Evolutionary conservation across 2,113 vertebrate species (phyloP).

Genomic region (Pavo muticus): DNA sequence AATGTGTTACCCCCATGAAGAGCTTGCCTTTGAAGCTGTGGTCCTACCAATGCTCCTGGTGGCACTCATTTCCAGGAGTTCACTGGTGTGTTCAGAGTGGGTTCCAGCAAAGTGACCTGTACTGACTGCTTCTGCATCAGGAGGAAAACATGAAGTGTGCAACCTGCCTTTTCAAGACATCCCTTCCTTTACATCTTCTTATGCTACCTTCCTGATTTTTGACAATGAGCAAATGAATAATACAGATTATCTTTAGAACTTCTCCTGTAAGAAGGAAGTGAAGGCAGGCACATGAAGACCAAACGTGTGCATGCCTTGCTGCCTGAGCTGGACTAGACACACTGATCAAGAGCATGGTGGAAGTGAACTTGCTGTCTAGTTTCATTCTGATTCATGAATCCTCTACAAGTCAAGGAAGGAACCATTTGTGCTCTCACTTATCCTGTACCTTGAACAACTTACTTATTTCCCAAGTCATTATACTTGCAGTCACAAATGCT

Average conservation of each 20-base stretch:
- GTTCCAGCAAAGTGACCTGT: neutral
- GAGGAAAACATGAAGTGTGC: neutral
- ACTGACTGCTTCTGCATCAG: neutral
- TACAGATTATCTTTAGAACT: neutral
- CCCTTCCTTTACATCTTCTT: neutral
- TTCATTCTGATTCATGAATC: conserved; percentile 22
- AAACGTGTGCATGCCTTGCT: neutral
- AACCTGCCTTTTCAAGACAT: neutral
- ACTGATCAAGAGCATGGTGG: fast-evolving
- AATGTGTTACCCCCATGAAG: neutral
- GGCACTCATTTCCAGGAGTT: neutral
- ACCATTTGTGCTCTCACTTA: neutral
- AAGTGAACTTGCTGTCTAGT: conserved; percentile 14
- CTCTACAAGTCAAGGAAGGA: conserved; percentile 13
- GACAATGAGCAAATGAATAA: neutral
- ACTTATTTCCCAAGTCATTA: neutral
- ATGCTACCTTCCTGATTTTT: neutral
- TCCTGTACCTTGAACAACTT: neutral
- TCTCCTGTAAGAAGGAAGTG: neutral
- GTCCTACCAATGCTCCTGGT: neutral
- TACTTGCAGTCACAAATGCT: neutral
- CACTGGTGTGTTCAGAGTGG: neutral
- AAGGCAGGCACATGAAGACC: fast-evolving
- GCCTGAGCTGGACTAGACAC: neutral
- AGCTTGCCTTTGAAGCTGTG: neutral